Conservation (phyloP, 2,888 invertebrate genomes). For the Apantesis nais region DNA sequence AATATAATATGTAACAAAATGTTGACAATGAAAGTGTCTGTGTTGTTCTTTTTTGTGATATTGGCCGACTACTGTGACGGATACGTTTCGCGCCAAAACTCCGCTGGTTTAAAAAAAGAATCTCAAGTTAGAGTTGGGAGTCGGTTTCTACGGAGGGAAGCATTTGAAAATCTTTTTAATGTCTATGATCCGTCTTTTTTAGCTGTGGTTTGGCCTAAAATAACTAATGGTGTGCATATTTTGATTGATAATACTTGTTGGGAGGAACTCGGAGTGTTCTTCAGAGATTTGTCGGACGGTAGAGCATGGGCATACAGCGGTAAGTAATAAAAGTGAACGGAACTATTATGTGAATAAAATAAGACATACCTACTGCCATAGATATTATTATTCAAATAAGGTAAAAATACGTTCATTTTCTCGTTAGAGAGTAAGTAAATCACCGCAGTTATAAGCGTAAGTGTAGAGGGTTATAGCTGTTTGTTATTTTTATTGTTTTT, state of each 20-base stretch:
- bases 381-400: neutral
- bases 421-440: neutral
- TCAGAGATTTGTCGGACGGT: slow-evolving; percentile 74
- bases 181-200: slow-evolving; percentile 78
- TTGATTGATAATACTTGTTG: slow-evolving; percentile 73
- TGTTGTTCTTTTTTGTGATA: slow-evolving; percentile 44
- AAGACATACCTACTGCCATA: slow-evolving; percentile 7
- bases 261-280: slow-evolving; percentile 73
- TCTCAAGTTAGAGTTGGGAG: slow-evolving; percentile 46
- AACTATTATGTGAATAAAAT: slow-evolving; percentile 5
- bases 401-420: slow-evolving; percentile 2
- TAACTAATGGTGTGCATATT: slow-evolving; percentile 72
- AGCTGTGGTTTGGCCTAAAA: slow-evolving; percentile 78
- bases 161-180: slow-evolving; percentile 73
- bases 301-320: slow-evolving; percentile 82
- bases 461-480: neutral
- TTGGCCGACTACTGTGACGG: slow-evolving; percentile 43
- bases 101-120: slow-evolving; percentile 54
- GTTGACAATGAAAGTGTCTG: slow-evolving; percentile 47
- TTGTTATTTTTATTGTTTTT: neutral
- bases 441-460: neutral
- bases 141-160: slow-evolving; percentile 58
- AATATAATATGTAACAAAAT: slow-evolving; percentile 50
- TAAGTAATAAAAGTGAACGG: slow-evolving; percentile 59
- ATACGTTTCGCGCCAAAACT: slow-evolving; percentile 46